phyloP scores from a whole-genome alignment of 2,113 vertebrate species.

The Cephalopterus ornatus region DNA sequence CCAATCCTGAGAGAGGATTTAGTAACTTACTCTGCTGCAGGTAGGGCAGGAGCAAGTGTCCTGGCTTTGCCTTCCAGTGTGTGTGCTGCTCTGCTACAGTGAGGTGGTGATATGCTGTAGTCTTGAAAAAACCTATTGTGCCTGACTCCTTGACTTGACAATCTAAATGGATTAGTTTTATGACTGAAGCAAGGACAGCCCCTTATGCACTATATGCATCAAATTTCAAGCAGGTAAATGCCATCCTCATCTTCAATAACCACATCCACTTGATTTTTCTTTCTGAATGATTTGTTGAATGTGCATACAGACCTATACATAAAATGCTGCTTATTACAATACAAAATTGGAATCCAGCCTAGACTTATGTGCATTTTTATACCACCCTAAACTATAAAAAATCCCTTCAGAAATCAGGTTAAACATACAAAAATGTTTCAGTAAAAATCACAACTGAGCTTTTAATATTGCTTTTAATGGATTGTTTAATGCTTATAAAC shows the following conservation, averaged over 20 bases:
- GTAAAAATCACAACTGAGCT: not conserved
- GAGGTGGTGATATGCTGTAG: not conserved
- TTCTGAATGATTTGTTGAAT: constrained; percentile 58
- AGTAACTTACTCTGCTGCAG: not conserved
- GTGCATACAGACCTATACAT: constrained; percentile 33
- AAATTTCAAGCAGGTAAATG: constrained; percentile 61
- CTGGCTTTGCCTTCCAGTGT: not conserved
- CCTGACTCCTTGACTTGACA: constrained; percentile 5
- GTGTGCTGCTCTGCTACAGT: not conserved
- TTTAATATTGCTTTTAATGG: constrained; percentile 68
- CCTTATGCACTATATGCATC: constrained; percentile 54
- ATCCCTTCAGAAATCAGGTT: constrained; percentile 51
- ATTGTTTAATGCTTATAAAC: constrained; percentile 65
- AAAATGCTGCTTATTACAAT: constrained; percentile 58
- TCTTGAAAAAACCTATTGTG: not conserved
- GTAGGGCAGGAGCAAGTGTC: not conserved
- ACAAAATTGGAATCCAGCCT: constrained; percentile 39
- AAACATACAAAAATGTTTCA: constrained; percentile 28
- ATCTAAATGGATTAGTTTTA: constrained; percentile 53
- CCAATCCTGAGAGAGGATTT: not conserved
- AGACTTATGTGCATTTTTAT: constrained; percentile 57
- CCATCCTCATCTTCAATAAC: constrained; percentile 51
- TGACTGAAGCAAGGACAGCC: constrained; percentile 56
- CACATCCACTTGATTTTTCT: constrained; percentile 57
- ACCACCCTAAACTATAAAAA: constrained; percentile 43